Percentiles rank a stretch among this genome's conserved stretches.
Evolutionary conservation across 2,797 vertebrate species (phyloP).

Genomic region (Carapus acus): DNA sequence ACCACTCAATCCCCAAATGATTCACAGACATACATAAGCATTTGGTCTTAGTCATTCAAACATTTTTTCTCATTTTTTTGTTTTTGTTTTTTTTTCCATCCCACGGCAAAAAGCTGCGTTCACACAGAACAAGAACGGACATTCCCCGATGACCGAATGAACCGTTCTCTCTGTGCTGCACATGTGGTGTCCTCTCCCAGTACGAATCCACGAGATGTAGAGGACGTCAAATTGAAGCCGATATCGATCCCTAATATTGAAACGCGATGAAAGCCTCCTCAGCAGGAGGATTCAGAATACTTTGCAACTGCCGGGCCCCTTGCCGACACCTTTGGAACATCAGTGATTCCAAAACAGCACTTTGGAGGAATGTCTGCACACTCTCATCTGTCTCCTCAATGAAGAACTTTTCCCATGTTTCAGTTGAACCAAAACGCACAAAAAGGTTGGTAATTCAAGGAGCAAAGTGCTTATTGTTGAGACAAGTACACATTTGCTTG

Average conservation of each 20-base stretch:
- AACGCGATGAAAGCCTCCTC: not conserved
- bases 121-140: not conserved
- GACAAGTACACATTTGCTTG: slow-evolving; percentile 67
- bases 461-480: slow-evolving; percentile 63
- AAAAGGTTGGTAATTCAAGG: slow-evolving; percentile 53
- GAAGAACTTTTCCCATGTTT: slow-evolving; percentile 49
- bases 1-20: not conserved
- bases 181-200: not conserved
- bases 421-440: slow-evolving; percentile 36
- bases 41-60: slow-evolving; percentile 4
- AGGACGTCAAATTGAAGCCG: too few species aligned
- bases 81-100: too few species aligned
- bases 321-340: slow-evolving; percentile 20
- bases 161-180: not conserved
- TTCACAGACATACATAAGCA: slow-evolving; percentile 11
- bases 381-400: slow-evolving; percentile 31
- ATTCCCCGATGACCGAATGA: slow-evolving; percentile 3
- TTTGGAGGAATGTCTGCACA: slow-evolving; percentile 1
- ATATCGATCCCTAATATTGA: not conserved
- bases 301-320: slow-evolving; percentile 1
- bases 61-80: too few species aligned
- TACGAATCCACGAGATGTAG: not conserved
- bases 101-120: not conserved
- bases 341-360: slow-evolving; percentile 10
- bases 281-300: not conserved